phyloP scores from a whole-genome alignment of 2,888 invertebrate species.

The Chloromyia formosa region DNA sequence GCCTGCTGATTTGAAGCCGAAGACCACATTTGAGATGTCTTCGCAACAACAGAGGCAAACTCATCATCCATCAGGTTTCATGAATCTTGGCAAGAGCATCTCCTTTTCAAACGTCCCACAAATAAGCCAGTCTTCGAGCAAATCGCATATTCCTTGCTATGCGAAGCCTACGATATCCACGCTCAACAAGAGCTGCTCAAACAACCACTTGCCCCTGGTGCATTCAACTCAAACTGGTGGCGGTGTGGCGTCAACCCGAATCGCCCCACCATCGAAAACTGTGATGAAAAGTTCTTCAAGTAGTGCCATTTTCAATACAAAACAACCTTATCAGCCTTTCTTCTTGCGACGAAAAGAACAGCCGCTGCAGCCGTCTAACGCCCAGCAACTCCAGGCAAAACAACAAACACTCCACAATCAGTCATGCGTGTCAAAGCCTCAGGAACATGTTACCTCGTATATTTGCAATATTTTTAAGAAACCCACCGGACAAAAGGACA shows the following conservation, averaged over 20 bases:
- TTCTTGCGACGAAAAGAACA: constrained; percentile 49
- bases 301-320: constrained; percentile 58
- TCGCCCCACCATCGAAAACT: constrained; percentile 49
- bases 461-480: constrained; percentile 37
- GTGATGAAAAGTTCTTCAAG: constrained; percentile 62
- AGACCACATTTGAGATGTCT: neutral
- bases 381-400: neutral
- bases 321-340: constrained; percentile 54
- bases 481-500: constrained; percentile 33
- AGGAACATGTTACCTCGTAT: constrained; percentile 28
- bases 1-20: neutral
- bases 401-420: constrained; percentile 53
- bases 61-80: constrained; percentile 46
- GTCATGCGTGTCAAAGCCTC: constrained; percentile 48
- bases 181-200: constrained; percentile 62
- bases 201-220: constrained; percentile 56
- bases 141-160: constrained; percentile 62
- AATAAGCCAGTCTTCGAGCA: constrained; percentile 57
- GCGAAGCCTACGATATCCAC: constrained; percentile 60
- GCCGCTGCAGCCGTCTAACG: neutral
- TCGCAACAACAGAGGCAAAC: neutral
- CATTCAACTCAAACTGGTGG: constrained; percentile 47
- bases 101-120: constrained; percentile 61
- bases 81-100: constrained; percentile 59
- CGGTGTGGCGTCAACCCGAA: constrained; percentile 33